These are phyloP conservation scores for Merluccius polli DNA, from an alignment of 2,797 vertebrate species.

Conservation along the genomic window DNA sequence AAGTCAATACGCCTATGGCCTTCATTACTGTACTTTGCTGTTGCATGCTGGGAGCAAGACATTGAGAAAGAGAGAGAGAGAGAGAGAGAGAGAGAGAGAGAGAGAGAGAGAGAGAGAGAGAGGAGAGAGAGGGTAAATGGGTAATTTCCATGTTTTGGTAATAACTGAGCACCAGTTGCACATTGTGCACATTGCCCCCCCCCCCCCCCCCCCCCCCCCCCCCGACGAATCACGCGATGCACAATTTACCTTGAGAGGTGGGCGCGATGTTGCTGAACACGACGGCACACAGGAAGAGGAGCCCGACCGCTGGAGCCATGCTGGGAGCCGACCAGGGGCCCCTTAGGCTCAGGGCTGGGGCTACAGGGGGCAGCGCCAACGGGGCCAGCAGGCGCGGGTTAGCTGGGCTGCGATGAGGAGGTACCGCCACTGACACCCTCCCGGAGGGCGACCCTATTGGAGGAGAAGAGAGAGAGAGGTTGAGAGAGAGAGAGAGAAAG, in stretches of 20 bases:
- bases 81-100: neutral
- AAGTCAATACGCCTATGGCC: constrained; percentile 60
- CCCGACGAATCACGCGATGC: neutral
- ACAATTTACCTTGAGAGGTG: constrained; percentile 67
- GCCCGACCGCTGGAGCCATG: constrained; percentile 71
- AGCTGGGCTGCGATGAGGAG: constrained; percentile 29
- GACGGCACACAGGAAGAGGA: constrained; percentile 65
- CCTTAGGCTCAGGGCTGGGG: constrained; percentile 21
- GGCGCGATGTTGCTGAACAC: constrained; percentile 64
- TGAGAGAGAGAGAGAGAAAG: too few species aligned
- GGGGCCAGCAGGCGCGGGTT: constrained; percentile 59
- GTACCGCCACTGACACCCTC: constrained; percentile 64
- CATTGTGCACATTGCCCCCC: too few species aligned
- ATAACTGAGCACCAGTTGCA: too few species aligned
- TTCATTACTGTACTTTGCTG: constrained; percentile 31
- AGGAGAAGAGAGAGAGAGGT: neutral
- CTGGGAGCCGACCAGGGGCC: constrained; percentile 44
- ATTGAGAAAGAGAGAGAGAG: neutral
- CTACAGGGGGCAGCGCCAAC: constrained; percentile 27
- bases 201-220: too few species aligned
- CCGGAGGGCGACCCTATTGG: constrained; percentile 40
- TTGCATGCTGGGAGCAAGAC: neutral
- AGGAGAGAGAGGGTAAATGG: neutral
- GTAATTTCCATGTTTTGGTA: neutral
- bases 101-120: neutral